Evolutionary conservation across 2,888 invertebrate species (phyloP).

Genomic region (Halocaridina rubra): DNA sequence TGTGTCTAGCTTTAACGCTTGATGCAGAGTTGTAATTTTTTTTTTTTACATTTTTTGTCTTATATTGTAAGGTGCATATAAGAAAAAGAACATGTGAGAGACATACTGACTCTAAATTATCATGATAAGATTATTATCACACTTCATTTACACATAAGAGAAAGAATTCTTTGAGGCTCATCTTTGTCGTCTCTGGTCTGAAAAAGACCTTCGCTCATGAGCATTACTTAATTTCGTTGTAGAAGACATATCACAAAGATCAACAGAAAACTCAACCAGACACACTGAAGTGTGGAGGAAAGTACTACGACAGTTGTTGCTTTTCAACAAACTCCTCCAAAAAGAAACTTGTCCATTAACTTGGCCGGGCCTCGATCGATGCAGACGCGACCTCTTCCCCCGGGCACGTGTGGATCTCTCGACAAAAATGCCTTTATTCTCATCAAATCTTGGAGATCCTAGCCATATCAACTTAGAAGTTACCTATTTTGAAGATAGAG

Average conservation of each 20-base stretch:
- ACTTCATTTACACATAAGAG: too few species aligned
- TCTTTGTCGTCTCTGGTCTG: too few species aligned
- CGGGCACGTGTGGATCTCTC: slow-evolving; percentile 38
- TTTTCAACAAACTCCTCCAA: background rate
- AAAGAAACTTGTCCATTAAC: too few species aligned
- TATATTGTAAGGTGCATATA: background rate
- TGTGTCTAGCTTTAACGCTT: background rate
- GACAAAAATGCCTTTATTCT: background rate
- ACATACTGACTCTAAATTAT: background rate
- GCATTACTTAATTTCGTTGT: too few species aligned
- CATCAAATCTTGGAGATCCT: slow-evolving; percentile 11
- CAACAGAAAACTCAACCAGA: too few species aligned
- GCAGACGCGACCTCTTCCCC: slow-evolving; percentile 54
- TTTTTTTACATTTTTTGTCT: background rate
- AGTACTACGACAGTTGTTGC: too few species aligned
- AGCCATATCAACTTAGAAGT: background rate
- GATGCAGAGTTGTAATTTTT: background rate
- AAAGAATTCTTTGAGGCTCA: too few species aligned
- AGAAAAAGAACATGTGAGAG: too few species aligned
- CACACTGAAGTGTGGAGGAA: too few species aligned
- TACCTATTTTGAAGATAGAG: background rate
- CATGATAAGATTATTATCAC: too few species aligned
- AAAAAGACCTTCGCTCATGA: too few species aligned
- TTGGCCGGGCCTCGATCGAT: slow-evolving; percentile 28
- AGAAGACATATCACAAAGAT: too few species aligned